Evolutionary conservation across 2,797 vertebrate genomes (phyloP), one percentile per base, ranked within the genome.

Genomic region (Trachops cirrhosus): DNA sequence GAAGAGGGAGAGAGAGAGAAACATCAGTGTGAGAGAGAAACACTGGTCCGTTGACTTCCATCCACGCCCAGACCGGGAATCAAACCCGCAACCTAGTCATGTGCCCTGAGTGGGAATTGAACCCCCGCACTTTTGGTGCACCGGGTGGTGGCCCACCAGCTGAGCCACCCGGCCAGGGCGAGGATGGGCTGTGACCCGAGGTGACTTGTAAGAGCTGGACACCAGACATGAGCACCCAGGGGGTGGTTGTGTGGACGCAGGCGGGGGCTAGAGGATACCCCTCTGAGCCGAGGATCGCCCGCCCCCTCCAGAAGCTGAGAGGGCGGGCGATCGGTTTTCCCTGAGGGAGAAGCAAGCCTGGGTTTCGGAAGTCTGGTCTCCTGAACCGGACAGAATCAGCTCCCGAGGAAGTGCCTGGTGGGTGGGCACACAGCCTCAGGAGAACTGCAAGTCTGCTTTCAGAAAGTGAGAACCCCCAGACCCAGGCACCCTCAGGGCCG

Each of bases 181-280:
- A 2, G 54, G 73, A 9, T 22, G 48, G 39, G 19, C n/a, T 21
- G 57, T 24, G 16, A 26, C 26, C 59, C 68, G 9, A 0, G 0
- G 6, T 9, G 22, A 9, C 6, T 39, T 29, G 0, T 0, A 50
- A 4, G 22, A 24, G 21, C 1, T 12, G 9, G 37, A 18, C 48
- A 8, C 7, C 14, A 52, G 32, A 16, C 16, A 3, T 18, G 15
- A 26, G 46, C 19, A 6, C 0, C 1, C 19, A 2, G 26, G 29
- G 22, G 16, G 32, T 2, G 19, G 34, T 6, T 3, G 24, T 37
- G 41, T 9, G 4, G 29, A 19, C 2, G 0, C 62, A 64, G 34
- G 62, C 54, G 1, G 46, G 22, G 21, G n/a, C 5, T 0, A 2
- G 22, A 12, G 15, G 11, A 0, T 1, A 5, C 9, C 0, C 6